Evolutionary conservation across 2,113 vertebrate genomes (phyloP).

Genomic region (Dasyurus viverrinus): DNA sequence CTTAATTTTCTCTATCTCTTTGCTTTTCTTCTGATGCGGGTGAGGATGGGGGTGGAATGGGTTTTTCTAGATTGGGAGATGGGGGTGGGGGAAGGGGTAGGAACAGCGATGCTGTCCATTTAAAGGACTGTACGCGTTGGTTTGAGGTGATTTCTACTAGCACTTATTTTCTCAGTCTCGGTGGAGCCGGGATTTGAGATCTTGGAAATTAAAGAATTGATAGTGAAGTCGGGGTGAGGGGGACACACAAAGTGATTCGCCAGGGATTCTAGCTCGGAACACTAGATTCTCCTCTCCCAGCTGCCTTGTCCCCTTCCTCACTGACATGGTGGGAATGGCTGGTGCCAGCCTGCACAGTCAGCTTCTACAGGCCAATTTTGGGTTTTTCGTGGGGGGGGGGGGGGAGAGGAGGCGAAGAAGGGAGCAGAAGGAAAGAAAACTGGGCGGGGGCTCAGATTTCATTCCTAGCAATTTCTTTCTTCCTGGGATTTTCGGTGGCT

Average conservation of each 20-base stretch:
- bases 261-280: not conserved
- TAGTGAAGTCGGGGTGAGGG: not conserved
- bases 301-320: not conserved
- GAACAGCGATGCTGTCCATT: not conserved
- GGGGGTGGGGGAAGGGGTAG: not conserved
- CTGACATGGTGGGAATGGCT: not conserved
- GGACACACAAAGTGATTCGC: not conserved
- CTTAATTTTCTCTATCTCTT: not conserved
- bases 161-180: not conserved
- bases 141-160: not conserved
- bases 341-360: not conserved
- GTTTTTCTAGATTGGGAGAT: not conserved
- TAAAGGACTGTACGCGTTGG: not conserved
- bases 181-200: not conserved
- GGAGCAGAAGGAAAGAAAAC: not conserved
- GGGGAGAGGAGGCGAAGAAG: not conserved
- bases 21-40: slow-evolving; percentile 13
- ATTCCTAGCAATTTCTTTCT: not conserved
- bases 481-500: not conserved
- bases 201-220: not conserved
- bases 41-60: not conserved
- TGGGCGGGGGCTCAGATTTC: not conserved
- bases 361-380: not conserved
- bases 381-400: not conserved
- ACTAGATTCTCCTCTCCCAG: not conserved